These are phyloP conservation scores for Phataginus tricuspis DNA, from an alignment of 2,797 vertebrate genomes.

Conservation along the genomic window DNA sequence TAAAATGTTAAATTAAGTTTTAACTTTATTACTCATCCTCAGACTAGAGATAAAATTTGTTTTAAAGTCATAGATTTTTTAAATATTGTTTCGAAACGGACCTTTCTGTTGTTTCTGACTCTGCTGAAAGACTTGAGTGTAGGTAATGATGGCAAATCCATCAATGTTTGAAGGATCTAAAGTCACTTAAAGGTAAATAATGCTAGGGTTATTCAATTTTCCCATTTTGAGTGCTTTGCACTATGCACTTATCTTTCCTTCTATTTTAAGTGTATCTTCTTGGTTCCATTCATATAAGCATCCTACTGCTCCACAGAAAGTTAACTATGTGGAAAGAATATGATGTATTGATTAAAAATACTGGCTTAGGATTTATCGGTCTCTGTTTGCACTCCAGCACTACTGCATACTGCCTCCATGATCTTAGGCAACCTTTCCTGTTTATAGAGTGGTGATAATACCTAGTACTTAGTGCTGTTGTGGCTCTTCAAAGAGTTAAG, in stretches of 20 bases:
- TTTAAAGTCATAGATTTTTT: background rate
- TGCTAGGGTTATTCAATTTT: background rate
- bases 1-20: constrained; percentile 6
- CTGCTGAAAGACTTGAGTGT: background rate
- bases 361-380: background rate
- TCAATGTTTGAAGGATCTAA: background rate
- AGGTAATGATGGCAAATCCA: background rate
- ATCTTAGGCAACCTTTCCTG: background rate
- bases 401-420: fast-evolving
- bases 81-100: background rate
- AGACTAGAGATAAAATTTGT: background rate
- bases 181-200: background rate
- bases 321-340: background rate
- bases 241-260: background rate
- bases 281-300: background rate
- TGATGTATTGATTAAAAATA: background rate
- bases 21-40: background rate
- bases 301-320: background rate
- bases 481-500: background rate
- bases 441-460: background rate
- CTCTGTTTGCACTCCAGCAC: background rate
- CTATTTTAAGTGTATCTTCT: background rate
- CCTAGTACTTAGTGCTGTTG: background rate
- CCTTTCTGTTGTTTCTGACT: background rate
- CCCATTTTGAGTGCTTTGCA: background rate